Base-by-base conservation (phyloP, 2,113 vertebrate species). In the Ophthalmolycus amberensis region DNA sequence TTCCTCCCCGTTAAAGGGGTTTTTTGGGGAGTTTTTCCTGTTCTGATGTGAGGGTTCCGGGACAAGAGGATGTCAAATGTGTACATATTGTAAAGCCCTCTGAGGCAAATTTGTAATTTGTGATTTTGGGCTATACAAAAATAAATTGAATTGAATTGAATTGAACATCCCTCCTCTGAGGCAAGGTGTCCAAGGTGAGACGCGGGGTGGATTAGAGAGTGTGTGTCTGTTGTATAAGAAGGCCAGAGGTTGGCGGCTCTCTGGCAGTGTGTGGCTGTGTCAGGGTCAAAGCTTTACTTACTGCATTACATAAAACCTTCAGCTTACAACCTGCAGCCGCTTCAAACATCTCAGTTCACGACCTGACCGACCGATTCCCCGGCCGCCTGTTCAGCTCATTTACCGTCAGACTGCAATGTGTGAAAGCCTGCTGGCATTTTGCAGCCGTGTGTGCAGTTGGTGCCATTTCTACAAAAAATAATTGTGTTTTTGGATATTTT, bases 161-260 rank as follows among this genome's bases (percentile, higher is more conserved):
- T n/a, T n/a, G n/a, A n/a, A n/a, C 65, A 2, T 52, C 27, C 67
- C 50, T 48, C 25, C 69, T 75, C 40, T 6, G 63, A 71, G 68
- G 74, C 27, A 40, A 72, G 70, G 75, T 77, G 38, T 42, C 66
- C 46, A 69, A 90, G 86, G 81, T 83, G 86, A 91, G 82, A 72
- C 58, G 54, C 56, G 79, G 67, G 62, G 84, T 90, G 84, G 89
- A 89, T 87, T 89, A 89, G 71, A 58, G 75, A 34, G 58, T 27
- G 73, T 63, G 87, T 66, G 68, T 67, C 15, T 32, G 74, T 75
- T 79, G 40, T 67, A n/a, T 86, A 71, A 82, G 56, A 75, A 87
- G 86, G 84, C 84, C 92, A 91, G 85, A 88, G 88, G 87, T 91
- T 85, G 82, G 42, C n/a, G 25, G 75, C 71, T 65, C 79, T 72